Evolutionary conservation across 2,113 vertebrate species (phyloP), one percentile per base, ranked within the genome.

Genomic region (Picathartes gymnocephalus): DNA sequence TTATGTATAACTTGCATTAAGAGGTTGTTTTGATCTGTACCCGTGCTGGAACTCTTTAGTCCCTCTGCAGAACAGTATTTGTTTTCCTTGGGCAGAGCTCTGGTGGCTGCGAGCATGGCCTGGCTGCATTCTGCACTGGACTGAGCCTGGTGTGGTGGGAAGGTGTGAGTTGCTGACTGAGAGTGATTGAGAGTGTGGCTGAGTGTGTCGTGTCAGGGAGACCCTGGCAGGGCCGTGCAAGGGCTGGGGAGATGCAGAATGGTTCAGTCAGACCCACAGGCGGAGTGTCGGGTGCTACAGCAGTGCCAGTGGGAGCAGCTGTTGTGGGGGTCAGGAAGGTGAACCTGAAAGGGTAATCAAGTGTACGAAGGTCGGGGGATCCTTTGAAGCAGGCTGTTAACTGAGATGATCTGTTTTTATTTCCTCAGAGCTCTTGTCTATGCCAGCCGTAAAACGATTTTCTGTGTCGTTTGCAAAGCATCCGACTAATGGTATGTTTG

Each of bases 391-490:
- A 93, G 97, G 97, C 96, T 97, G 96, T 98, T 98, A 98, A 99
- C 98, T 90, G 97, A 98, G 98, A 98, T 99, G 98, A 98, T 98
- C 98, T 99, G 98, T 98, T 98, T 98, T 99, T 99, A 98, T 99
- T 99, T 99, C 98, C 98, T 99, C 99, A 99, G 99, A 99, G 98
- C 99, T 99, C 99, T 99, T 99, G 98, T 99, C 99, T 99, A 99
- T 99, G 99, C 99, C 99, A 99, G 99, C 99, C 98, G 99, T 99
- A 99, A 99, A 99, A 98, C 98, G 99, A 99, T 99, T 99, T 99
- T 99, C 99, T 99, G 99, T 99, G 99, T 99, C 99, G 97, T 99
- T 99, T 99, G 99, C 99, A 99, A 99, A 99, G 99, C 98, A 99
- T 99, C 99, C 99, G 98, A 99, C 99, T 99, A 99, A 99, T 99